Evolutionary conservation across 2,113 vertebrate species (phyloP).

Genomic region (Albula goreensis): DNA sequence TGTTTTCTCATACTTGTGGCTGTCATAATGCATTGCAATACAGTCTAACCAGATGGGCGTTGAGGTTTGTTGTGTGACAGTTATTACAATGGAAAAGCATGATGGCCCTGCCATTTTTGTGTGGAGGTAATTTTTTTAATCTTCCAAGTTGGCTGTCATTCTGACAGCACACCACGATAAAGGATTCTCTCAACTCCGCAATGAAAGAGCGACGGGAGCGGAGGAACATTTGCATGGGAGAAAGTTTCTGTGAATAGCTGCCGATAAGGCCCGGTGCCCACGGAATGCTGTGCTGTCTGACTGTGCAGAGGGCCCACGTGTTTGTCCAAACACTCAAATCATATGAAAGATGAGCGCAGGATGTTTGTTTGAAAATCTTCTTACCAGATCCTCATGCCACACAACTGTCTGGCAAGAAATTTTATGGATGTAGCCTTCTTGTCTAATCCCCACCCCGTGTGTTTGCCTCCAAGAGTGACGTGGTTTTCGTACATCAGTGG

Average conservation of each 20-base stretch:
- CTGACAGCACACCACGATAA: neutral
- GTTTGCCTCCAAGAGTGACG: neutral
- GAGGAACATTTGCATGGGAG: too few relatives aligned
- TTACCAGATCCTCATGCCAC: too few relatives aligned
- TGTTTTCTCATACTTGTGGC: neutral
- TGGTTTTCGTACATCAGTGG: neutral
- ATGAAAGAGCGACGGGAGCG: neutral
- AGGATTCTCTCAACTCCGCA: neutral
- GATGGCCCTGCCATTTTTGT: neutral
- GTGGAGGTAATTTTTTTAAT: neutral
- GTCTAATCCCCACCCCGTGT: neutral
- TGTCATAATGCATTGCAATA: neutral
- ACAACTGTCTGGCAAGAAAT: too few relatives aligned
- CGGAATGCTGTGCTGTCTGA: too few relatives aligned
- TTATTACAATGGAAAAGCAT: neutral
- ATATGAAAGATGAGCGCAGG: too few relatives aligned
- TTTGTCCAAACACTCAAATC: too few relatives aligned
- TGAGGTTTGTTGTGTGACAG: neutral
- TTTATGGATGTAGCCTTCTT: too few relatives aligned
- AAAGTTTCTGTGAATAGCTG: too few relatives aligned
- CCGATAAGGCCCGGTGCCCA: too few relatives aligned
- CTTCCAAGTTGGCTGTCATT: neutral
- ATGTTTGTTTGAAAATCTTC: too few relatives aligned
- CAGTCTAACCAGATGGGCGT: neutral
- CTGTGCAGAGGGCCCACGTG: too few relatives aligned